Conservation (phyloP, 2,888 invertebrate genomes). For the Clunio marinus region DNA sequence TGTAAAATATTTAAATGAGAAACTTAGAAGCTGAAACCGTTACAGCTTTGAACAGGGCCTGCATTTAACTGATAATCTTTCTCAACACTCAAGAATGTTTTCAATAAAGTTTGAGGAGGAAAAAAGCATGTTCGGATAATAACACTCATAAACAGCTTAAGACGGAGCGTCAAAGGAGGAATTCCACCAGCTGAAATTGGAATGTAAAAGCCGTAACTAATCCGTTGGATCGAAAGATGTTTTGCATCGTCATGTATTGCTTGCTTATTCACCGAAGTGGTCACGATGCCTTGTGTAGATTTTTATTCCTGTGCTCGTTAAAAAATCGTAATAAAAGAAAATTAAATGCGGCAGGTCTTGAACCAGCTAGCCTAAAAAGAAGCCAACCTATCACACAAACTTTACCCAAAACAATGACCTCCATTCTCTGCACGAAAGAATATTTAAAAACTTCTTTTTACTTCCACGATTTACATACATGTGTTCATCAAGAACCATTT, state of each 20-base stretch:
- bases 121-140: not conserved
- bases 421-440: not conserved
- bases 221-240: not conserved
- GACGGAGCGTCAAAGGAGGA: not conserved
- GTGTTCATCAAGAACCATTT: not conserved
- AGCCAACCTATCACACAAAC: too few relatives aligned
- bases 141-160: not conserved
- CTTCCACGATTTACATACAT: not conserved
- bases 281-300: too few relatives aligned
- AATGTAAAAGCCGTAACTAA: not conserved
- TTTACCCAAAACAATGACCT: conserved; percentile 14
- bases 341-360: not conserved
- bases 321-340: too few relatives aligned
- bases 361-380: not conserved
- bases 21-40: too few relatives aligned
- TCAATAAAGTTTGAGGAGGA: not conserved
- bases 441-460: not conserved
- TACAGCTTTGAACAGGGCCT: not conserved
- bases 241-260: conserved; percentile 14
- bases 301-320: too few relatives aligned
- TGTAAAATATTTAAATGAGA: not conserved
- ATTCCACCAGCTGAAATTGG: conserved; percentile 13
- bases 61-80: not conserved
- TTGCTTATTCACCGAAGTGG: too few relatives aligned
- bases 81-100: not conserved